Conservation (phyloP, 2,888 invertebrate genomes). For the Sesamia inferens region DNA sequence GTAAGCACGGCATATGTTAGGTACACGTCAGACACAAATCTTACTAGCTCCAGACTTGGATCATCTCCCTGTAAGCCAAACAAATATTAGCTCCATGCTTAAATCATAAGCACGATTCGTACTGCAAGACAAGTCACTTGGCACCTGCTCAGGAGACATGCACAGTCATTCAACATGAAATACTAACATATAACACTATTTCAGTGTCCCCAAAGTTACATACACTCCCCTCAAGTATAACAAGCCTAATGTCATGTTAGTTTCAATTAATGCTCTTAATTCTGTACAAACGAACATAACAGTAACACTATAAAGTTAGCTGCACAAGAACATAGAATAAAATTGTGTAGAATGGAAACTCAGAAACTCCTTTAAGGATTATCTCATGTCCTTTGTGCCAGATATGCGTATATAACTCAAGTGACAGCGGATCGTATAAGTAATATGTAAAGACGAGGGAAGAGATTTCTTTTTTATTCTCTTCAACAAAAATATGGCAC, state of each 20-base stretch:
- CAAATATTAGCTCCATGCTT: slow-evolving; percentile 24
- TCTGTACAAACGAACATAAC: slow-evolving; percentile 57
- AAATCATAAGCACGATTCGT: slow-evolving; percentile 27
- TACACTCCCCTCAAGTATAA: slow-evolving; percentile 38
- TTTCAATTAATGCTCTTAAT: slow-evolving; percentile 62
- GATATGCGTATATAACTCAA: too few species aligned
- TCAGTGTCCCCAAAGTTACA: slow-evolving; percentile 48
- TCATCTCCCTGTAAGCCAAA: slow-evolving; percentile 2
- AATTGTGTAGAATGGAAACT: background rate
- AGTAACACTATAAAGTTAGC: slow-evolving; percentile 64
- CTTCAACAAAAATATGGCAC: background rate
- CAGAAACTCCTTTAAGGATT: background rate
- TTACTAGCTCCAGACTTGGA: slow-evolving; percentile 2
- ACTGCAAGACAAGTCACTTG: slow-evolving; percentile 42
- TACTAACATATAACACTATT: slow-evolving; percentile 27
- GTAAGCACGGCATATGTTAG: background rate
- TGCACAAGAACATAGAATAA: slow-evolving; percentile 40
- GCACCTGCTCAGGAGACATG: slow-evolving; percentile 29
- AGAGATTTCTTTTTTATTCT: background rate
- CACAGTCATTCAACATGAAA: slow-evolving; percentile 37
- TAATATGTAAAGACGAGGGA: background rate
- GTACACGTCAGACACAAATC: slow-evolving; percentile 19
- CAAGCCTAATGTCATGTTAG: slow-evolving; percentile 45
- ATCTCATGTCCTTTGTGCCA: background rate
- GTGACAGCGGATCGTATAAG: too few species aligned